These are phyloP conservation scores for Propithecus perrieri DNA, from an alignment of 2,797 vertebrate genomes.

Conservation along the genomic window DNA sequence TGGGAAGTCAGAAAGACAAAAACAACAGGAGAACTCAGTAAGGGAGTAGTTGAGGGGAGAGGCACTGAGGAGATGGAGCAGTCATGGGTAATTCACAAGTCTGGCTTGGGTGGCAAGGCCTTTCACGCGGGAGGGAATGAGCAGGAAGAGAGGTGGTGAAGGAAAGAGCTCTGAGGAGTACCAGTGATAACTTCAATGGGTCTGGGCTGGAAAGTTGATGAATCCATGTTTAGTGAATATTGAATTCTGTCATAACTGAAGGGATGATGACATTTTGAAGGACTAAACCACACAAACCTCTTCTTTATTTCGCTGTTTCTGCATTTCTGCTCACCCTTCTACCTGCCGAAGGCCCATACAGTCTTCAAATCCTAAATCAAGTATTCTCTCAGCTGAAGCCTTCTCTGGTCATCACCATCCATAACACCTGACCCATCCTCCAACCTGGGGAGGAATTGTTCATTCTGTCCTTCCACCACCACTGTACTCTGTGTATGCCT, in stretches of 20 bases:
- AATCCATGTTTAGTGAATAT: not conserved
- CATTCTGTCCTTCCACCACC: not conserved
- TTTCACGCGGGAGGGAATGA: not conserved
- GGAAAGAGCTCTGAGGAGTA: not conserved
- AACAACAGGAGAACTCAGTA: not conserved
- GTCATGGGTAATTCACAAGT: not conserved
- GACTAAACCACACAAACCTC: not conserved
- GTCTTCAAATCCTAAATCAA: not conserved
- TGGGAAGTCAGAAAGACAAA: not conserved
- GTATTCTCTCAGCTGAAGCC: not conserved
- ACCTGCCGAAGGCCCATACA: not conserved
- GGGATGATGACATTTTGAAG: not conserved
- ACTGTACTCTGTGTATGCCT: not conserved
- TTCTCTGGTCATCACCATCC: not conserved
- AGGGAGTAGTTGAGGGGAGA: not conserved
- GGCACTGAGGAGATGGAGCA: not conserved
- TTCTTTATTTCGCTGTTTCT: not conserved
- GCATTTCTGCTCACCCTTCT: not conserved
- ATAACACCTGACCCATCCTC: not conserved
- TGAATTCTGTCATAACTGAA: not conserved
- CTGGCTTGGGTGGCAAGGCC: not conserved
- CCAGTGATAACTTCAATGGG: fast-evolving
- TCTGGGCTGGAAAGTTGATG: not conserved
- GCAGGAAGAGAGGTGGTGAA: not conserved
- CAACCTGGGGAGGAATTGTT: not conserved